A percentile compares a stretch with the other conserved stretches of the same genome.
These are phyloP conservation scores for Fragariocoptes setiger DNA, from an alignment of 1,140 invertebrate genomes.

Conservation along the genomic window DNA sequence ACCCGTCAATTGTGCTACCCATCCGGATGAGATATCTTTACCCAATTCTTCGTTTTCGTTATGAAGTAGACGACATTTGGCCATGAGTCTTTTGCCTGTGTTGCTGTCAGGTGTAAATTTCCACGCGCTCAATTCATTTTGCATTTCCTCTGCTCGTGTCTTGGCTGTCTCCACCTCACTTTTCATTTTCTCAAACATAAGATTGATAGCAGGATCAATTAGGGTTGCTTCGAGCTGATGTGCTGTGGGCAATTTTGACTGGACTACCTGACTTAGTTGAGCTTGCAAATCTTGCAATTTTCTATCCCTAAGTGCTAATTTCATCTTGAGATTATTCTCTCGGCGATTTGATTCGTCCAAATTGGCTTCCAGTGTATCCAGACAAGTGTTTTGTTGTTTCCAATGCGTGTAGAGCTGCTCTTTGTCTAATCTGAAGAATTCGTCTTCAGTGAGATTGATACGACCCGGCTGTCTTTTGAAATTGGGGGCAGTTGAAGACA, in stretches of 20 bases:
- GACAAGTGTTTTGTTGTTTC: slow-evolving; percentile 22
- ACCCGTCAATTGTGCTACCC: slow-evolving; percentile 74
- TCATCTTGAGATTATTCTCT: slow-evolving; percentile 61
- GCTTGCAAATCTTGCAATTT: slow-evolving; percentile 79
- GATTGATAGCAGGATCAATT: slow-evolving; percentile 77
- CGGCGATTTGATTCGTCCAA: slow-evolving; percentile 15
- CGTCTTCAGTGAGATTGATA: slow-evolving; percentile 20
- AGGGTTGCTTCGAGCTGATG: slow-evolving; percentile 43
- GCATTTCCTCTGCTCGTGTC: slow-evolving; percentile 71
- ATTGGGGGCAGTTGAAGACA: too few species aligned
- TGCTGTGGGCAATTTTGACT: slow-evolving; percentile 24
- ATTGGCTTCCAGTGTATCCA: slow-evolving; percentile 21
- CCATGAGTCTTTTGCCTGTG: slow-evolving; percentile 87
- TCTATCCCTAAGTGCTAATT: slow-evolving; percentile 71
- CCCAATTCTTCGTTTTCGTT: slow-evolving; percentile 94
- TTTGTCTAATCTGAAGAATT: slow-evolving; percentile 20
- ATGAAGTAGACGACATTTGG: slow-evolving; percentile 73
- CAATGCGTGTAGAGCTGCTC: slow-evolving; percentile 22
- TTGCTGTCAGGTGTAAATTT: slow-evolving; percentile 93
- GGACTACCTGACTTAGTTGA: slow-evolving; percentile 47
- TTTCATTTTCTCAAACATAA: slow-evolving; percentile 60
- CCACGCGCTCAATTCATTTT: slow-evolving; percentile 89
- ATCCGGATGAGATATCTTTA: slow-evolving; percentile 68
- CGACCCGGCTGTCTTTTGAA: too few species aligned
- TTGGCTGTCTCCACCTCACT: slow-evolving; percentile 62